Conservation (phyloP, 1,140 invertebrate genomes). For the Anoplophora glabripennis region DNA sequence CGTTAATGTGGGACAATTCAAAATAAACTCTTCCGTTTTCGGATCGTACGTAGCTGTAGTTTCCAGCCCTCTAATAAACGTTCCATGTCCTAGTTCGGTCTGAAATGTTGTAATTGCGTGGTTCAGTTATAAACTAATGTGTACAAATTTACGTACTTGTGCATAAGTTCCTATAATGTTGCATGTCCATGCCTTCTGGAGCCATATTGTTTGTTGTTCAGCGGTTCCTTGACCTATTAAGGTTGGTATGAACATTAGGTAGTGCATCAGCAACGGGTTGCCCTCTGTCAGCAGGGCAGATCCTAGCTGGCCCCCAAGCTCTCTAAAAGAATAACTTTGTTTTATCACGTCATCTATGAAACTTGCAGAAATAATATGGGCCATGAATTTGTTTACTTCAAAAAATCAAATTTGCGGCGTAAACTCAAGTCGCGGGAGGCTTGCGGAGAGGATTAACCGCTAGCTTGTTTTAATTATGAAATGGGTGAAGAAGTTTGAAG, state of each 20-base stretch:
- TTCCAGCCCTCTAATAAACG: constrained; percentile 87
- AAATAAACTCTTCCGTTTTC: constrained; percentile 78
- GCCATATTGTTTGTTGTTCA: constrained; percentile 85
- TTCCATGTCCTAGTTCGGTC: constrained; percentile 92
- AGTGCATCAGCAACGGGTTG: constrained; percentile 78
- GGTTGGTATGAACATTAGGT: constrained; percentile 90
- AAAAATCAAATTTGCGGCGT: too few relatives aligned
- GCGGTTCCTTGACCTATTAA: constrained; percentile 82
- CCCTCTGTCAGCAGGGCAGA: constrained; percentile 78
- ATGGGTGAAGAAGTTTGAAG: too few relatives aligned
- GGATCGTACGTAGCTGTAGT: constrained; percentile 89
- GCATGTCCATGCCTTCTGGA: constrained; percentile 74
- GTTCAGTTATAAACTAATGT: not conserved
- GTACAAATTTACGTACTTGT: constrained; percentile 58
- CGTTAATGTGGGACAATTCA: constrained; percentile 83
- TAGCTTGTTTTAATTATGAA: too few relatives aligned
- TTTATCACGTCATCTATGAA: too few relatives aligned
- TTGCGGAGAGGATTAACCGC: too few relatives aligned
- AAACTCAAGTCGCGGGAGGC: too few relatives aligned
- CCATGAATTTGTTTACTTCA: too few relatives aligned
- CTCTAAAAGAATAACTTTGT: constrained; percentile 60
- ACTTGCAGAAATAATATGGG: too few relatives aligned
- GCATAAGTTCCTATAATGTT: constrained; percentile 91
- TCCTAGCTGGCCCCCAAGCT: constrained; percentile 72
- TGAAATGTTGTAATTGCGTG: constrained; percentile 48